phyloP scores from a whole-genome alignment of 2,113 vertebrate species.

The Aleadryas rufinucha region DNA sequence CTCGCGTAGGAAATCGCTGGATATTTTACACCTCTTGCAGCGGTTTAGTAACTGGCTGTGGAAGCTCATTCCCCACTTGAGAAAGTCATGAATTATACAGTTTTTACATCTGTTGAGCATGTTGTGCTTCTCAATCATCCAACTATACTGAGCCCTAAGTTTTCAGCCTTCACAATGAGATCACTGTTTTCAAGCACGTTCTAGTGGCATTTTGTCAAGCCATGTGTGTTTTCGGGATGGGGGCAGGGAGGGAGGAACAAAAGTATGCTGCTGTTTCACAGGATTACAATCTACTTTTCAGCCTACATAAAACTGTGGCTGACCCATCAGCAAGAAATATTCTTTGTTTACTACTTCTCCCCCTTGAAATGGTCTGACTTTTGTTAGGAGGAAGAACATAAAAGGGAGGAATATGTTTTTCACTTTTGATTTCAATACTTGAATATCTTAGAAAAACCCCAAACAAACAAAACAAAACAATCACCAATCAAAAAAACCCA shows the following conservation, averaged over 20 bases:
- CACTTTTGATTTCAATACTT: background rate
- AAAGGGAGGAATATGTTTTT: background rate
- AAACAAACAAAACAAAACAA: background rate
- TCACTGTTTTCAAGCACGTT: constrained; percentile 73
- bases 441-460: background rate
- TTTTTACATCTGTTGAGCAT: constrained; percentile 78
- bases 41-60: constrained; percentile 78
- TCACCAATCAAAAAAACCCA: background rate
- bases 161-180: constrained; percentile 72
- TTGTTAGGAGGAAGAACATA: background rate
- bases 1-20: constrained; percentile 82
- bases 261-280: constrained; percentile 29
- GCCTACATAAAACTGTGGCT: constrained; percentile 32
- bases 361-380: background rate
- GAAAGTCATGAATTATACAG: constrained; percentile 71
- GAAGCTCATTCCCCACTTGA: constrained; percentile 73
- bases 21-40: constrained; percentile 87
- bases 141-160: constrained; percentile 50
- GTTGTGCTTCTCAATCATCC: constrained; percentile 79
- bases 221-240: constrained; percentile 65
- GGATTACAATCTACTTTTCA: constrained; percentile 32
- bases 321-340: constrained; percentile 49
- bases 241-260: constrained; percentile 58
- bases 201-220: constrained; percentile 68
- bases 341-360: constrained; percentile 42